phyloP scores from a whole-genome alignment of 2,888 invertebrate species.

The Amaurobius ferox region DNA sequence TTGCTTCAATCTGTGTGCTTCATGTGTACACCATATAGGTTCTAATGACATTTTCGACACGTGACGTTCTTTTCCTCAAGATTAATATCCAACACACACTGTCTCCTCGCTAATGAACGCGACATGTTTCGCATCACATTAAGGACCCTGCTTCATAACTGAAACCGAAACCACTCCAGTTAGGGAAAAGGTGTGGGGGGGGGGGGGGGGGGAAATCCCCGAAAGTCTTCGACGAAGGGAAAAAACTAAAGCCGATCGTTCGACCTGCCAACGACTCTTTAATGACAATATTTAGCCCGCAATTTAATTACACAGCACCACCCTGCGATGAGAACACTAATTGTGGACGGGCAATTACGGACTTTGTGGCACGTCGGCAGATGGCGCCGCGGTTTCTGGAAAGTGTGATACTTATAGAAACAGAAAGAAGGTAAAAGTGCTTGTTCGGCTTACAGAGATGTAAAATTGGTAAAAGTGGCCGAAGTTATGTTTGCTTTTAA shows the following conservation, averaged over 20 bases:
- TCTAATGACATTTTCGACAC: background rate
- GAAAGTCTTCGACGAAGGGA: background rate
- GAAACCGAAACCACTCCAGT: background rate
- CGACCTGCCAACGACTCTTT: conserved; percentile 57
- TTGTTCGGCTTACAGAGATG: too few species aligned
- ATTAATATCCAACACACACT: background rate
- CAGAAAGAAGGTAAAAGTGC: too few species aligned
- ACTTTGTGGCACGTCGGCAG: conserved; percentile 31
- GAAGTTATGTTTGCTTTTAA: too few species aligned
- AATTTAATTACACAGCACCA: conserved; percentile 58
- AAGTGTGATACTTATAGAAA: background rate
- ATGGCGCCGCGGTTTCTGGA: conserved; percentile 15
- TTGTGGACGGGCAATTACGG: conserved; percentile 36
- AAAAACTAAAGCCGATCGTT: conserved; percentile 17
- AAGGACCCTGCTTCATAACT: background rate
- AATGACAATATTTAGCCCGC: conserved; percentile 66
- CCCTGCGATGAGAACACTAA: conserved; percentile 29
- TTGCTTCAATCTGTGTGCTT: too few species aligned
- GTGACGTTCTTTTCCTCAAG: background rate
- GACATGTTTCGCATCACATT: background rate
- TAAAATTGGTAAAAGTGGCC: too few species aligned
- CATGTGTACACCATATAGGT: too few species aligned
- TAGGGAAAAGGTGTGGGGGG: background rate
- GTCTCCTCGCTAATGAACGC: background rate
- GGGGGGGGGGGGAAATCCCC: background rate